A percentile compares a stretch with the other conserved stretches of the same genome.
phyloP scores from a whole-genome alignment of 1,140 invertebrate species.

The Scaptomyza hsui region DNA sequence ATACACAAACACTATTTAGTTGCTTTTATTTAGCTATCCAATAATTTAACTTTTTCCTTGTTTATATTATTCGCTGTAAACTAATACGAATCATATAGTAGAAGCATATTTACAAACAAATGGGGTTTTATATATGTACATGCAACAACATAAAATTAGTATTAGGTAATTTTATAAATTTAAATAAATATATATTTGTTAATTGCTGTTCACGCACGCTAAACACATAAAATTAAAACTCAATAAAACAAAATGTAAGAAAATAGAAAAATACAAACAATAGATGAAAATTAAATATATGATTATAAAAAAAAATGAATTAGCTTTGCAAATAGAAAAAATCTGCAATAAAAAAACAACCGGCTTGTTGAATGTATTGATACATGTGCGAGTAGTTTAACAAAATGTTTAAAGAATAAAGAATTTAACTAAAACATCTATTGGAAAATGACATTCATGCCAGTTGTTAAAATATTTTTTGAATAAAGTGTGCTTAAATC shows the following conservation, averaged over 20 bases:
- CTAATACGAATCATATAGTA: constrained; percentile 37
- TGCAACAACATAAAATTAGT: constrained; percentile 50
- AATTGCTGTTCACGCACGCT: constrained; percentile 74
- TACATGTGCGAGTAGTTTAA: constrained; percentile 45
- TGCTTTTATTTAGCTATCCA: constrained; percentile 15
- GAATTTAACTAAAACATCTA: constrained; percentile 49
- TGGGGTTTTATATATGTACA: constrained; percentile 31
- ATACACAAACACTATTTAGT: constrained; percentile 33
- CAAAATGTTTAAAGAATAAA: constrained; percentile 53
- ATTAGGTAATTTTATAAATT: constrained; percentile 43
- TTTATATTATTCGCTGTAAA: constrained; percentile 39
- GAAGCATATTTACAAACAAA: constrained; percentile 28
- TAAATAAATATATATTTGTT: constrained; percentile 51
- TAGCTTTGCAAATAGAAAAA: constrained; percentile 60
- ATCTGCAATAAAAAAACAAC: constrained; percentile 18
- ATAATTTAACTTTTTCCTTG: constrained; percentile 29
- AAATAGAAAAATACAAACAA: constrained; percentile 52
- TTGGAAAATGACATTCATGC: constrained; percentile 61
- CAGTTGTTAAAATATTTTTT: constrained; percentile 64
- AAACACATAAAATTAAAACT: constrained; percentile 18
- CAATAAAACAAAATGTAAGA: constrained; percentile 42
- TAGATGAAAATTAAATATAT: constrained; percentile 20
- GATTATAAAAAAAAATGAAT: constrained; percentile 26
- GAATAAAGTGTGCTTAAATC: constrained; percentile 75
- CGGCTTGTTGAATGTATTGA: constrained; percentile 56